A percentile compares a stretch with the other conserved stretches of the same genome.
Evolutionary conservation across 2,797 vertebrate genomes (phyloP).

Genomic region (Eulemur coronatus): DNA sequence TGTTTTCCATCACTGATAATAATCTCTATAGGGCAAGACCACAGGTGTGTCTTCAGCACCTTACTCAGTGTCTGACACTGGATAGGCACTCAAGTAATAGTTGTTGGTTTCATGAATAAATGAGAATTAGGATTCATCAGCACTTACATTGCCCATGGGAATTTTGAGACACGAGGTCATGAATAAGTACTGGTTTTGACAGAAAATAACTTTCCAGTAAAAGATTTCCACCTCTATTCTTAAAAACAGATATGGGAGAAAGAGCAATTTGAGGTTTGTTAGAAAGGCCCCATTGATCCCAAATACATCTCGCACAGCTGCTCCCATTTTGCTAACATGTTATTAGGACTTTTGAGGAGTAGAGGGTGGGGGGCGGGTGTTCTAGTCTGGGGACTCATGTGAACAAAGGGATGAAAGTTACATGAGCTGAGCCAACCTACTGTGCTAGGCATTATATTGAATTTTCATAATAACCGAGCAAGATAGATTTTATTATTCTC

Average conservation of each 20-base stretch:
- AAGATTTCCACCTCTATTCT: background rate
- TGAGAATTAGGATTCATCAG: background rate
- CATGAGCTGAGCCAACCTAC: background rate
- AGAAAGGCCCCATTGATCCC: background rate
- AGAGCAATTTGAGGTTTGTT: background rate
- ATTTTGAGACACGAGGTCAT: background rate
- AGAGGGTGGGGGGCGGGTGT: background rate
- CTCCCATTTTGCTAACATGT: background rate
- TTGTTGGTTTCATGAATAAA: background rate
- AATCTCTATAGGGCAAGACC: background rate
- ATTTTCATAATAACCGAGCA: background rate
- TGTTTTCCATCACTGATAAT: background rate
- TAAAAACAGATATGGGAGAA: background rate
- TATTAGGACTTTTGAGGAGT: background rate
- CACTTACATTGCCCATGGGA: background rate
- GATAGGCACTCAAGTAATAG: background rate
- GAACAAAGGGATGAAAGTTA: background rate
- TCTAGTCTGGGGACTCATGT: background rate
- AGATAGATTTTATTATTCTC: background rate
- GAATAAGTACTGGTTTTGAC: background rate
- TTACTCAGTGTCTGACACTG: background rate
- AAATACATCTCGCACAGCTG: background rate
- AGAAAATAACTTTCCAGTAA: slow-evolving; percentile 31
- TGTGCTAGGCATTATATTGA: background rate
- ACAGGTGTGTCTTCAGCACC: background rate